These are phyloP conservation scores for Heteromormyrus szaboi DNA, from an alignment of 2,797 vertebrate genomes.

Conservation along the genomic window DNA sequence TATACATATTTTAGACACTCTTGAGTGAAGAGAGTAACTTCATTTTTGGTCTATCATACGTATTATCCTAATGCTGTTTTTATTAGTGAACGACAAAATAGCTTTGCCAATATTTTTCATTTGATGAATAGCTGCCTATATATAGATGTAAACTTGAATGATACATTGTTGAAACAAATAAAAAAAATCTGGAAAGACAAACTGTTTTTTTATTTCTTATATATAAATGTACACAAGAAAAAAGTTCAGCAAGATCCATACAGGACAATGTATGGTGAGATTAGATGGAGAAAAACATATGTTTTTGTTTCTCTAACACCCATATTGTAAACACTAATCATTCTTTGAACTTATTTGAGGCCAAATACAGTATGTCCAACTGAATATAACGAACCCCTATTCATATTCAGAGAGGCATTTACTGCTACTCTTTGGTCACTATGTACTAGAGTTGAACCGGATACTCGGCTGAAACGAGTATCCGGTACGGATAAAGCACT, in stretches of 20 bases:
- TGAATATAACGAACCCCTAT: neutral
- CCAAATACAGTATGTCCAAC: neutral
- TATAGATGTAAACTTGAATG: conserved; percentile 4
- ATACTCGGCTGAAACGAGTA: too few relatives aligned
- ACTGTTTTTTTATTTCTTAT: neutral
- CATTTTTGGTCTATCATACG: neutral
- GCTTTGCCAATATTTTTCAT: neutral
- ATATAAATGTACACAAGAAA: neutral
- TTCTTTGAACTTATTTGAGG: neutral
- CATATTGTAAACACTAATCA: neutral
- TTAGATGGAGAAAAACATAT: neutral
- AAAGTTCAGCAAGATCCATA: neutral
- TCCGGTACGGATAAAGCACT: too few relatives aligned
- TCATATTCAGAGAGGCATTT: neutral
- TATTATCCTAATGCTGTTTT: neutral
- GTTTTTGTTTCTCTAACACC: neutral
- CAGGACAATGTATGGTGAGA: neutral
- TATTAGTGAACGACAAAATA: neutral
- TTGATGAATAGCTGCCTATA: conserved; percentile 5
- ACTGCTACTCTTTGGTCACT: neutral
- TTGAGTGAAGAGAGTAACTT: neutral
- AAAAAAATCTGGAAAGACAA: conserved; percentile 6
- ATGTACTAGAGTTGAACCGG: too few relatives aligned
- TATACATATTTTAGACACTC: conserved; percentile 7
- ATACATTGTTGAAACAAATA: conserved; percentile 7